These are phyloP conservation scores for Phylloscopus whistleri DNA, from an alignment of 2,113 vertebrate genomes.

Conservation along the genomic window DNA sequence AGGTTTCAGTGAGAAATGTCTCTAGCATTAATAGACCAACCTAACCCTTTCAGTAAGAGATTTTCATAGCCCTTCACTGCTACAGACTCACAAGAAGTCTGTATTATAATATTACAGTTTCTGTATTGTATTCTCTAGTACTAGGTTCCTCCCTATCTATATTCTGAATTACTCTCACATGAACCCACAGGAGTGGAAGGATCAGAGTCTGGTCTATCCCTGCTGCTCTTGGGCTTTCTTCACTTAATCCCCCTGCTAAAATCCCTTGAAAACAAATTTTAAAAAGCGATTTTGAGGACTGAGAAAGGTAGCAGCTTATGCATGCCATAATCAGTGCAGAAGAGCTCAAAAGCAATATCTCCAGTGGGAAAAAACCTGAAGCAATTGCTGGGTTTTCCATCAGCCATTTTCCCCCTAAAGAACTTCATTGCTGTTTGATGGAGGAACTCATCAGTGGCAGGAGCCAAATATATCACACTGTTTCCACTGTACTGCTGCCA, in stretches of 20 bases:
- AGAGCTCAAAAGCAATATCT: neutral
- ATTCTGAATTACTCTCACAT: neutral
- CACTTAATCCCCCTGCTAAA: neutral
- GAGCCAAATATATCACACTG: neutral
- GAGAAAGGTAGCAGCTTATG: neutral
- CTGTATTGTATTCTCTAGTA: neutral
- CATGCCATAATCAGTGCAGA: neutral
- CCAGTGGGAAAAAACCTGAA: neutral
- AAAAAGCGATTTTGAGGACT: neutral
- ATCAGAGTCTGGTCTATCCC: neutral
- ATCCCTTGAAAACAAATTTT: neutral
- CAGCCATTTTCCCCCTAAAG: neutral
- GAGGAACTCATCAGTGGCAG: neutral
- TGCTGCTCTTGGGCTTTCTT: neutral
- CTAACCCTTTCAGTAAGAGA: neutral
- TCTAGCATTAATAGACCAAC: neutral
- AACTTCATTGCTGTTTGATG: neutral
- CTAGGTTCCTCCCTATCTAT: neutral
- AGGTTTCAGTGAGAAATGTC: neutral
- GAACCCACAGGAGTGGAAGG: neutral
- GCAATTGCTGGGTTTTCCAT: neutral
- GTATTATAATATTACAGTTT: neutral
- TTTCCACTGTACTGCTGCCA: slow-evolving; percentile 41
- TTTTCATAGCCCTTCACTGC: neutral
- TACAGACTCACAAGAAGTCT: neutral